Evolutionary conservation across 2,113 vertebrate genomes (phyloP).

Genomic region (Channa argus): DNA sequence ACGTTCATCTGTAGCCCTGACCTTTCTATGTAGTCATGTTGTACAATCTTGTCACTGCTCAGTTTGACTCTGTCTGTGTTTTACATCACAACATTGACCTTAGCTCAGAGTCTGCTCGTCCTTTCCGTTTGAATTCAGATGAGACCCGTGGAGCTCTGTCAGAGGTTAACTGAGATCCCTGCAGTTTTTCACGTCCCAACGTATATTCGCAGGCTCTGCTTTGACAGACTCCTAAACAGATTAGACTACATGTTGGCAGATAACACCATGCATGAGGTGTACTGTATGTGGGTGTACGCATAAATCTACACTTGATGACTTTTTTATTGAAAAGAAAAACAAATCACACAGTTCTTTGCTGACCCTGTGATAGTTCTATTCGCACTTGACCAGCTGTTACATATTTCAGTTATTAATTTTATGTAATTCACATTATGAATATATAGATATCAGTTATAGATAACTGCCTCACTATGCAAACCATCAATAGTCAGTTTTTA

Average conservation of each 20-base stretch:
- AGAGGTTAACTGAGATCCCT: background rate
- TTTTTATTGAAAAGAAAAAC: no score
- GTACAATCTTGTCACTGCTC: background rate
- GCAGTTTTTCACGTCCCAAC: background rate
- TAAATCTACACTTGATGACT: no score
- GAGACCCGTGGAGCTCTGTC: background rate
- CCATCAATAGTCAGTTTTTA: no score
- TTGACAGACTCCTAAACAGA: background rate
- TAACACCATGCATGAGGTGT: background rate
- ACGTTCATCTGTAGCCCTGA: background rate
- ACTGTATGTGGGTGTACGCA: no score
- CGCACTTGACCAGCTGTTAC: no score
- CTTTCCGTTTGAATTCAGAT: background rate
- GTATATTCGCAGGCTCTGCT: background rate
- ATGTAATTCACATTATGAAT: no score
- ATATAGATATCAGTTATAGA: no score
- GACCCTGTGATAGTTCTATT: no score
- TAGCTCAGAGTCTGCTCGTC: background rate
- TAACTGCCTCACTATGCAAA: no score
- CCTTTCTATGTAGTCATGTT: background rate
- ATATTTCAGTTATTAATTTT: no score
- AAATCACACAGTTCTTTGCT: no score
- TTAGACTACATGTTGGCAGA: background rate
- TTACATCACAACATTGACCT: background rate
- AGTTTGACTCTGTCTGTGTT: background rate